Percentiles rank a stretch among this genome's conserved stretches.
These are phyloP conservation scores for Morone saxatilis DNA, from an alignment of 2,113 vertebrate species.

Conservation along the genomic window DNA sequence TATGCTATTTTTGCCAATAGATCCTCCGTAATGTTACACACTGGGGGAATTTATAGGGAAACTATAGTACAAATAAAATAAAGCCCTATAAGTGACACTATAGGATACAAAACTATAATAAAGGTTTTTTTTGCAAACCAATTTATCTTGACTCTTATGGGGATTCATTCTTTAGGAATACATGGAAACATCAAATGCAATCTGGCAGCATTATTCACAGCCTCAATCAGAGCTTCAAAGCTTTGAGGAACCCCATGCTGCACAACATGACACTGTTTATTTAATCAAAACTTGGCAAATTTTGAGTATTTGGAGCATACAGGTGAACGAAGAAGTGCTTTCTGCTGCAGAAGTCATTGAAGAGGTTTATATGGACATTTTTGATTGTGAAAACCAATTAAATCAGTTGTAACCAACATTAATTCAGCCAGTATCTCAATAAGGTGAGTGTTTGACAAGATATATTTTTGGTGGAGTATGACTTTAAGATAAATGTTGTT, in stretches of 20 bases:
- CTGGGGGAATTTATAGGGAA: no score
- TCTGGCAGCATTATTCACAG: neutral
- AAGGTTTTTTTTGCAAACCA: neutral
- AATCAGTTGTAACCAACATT: neutral
- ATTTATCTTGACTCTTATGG: neutral
- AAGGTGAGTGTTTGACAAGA: neutral
- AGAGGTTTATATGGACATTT: neutral
- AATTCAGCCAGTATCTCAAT: neutral
- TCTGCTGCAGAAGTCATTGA: neutral
- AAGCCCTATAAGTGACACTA: neutral
- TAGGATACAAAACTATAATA: no score
- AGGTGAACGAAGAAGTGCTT: no score
- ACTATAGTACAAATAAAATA: neutral
- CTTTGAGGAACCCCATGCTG: neutral
- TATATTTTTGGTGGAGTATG: neutral
- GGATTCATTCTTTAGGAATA: neutral
- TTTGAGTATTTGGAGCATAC: neutral
- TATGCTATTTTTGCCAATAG: no score
- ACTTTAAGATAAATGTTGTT: neutral
- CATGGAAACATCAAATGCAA: neutral
- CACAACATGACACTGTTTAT: neutral
- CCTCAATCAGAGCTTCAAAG: neutral
- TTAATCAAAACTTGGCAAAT: neutral
- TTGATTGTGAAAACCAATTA: neutral
- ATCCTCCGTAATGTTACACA: no score